Evolutionary conservation across 2,797 vertebrate genomes (phyloP).

Genomic region (Antrozous pallidus): DNA sequence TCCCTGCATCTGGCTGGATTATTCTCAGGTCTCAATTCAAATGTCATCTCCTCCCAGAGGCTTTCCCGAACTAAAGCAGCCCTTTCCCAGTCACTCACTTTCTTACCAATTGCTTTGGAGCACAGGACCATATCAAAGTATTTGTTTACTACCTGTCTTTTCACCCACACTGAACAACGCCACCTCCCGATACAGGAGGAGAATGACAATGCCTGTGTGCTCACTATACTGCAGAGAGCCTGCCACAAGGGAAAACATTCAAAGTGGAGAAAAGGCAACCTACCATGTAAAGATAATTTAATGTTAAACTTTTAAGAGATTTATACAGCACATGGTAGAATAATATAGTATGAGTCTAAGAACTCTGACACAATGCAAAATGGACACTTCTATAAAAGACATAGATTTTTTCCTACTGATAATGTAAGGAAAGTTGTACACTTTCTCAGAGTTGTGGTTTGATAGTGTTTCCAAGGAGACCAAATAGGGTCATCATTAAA

Average conservation of each 20-base stretch:
- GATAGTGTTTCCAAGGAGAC: conserved; percentile 25
- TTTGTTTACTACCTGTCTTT: not conserved
- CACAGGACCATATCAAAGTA: not conserved
- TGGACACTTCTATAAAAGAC: not conserved
- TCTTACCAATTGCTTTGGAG: not conserved
- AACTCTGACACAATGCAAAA: conserved; percentile 15
- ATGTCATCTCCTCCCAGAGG: not conserved
- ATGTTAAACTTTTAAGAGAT: not conserved
- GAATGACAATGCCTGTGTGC: not conserved
- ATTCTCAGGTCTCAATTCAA: not conserved
- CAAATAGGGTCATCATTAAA: conserved; percentile 44
- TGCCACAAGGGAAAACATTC: conserved; percentile 13
- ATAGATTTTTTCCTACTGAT: not conserved
- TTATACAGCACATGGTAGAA: not conserved
- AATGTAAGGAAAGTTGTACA: conserved; percentile 10
- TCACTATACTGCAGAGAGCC: not conserved
- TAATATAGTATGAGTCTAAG: not conserved
- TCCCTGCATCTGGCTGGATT: not conserved
- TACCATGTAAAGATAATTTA: not conserved
- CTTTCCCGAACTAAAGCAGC: not conserved
- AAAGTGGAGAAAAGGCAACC: conserved; percentile 26
- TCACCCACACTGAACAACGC: not conserved
- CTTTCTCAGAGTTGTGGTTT: not conserved
- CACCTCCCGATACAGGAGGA: not conserved
- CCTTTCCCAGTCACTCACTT: not conserved